A percentile compares a stretch with the other conserved stretches of the same genome.
Conservation (phyloP, 2,113 vertebrate species). For the Anarrhichthys ocellatus region DNA sequence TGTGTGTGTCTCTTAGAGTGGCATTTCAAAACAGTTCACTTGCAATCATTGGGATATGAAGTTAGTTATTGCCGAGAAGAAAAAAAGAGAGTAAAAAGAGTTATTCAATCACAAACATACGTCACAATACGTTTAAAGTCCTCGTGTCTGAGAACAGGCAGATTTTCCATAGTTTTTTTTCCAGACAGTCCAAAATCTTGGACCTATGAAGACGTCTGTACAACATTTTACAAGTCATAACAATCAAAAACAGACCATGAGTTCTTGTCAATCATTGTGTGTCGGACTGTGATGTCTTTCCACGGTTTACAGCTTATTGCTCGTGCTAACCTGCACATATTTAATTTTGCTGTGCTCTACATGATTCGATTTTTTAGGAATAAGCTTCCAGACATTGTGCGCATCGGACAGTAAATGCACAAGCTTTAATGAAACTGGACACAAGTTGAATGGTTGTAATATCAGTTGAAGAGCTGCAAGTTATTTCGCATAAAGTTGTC, state of each 20-base stretch:
- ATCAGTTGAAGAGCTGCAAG: not conserved
- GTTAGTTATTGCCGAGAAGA: not conserved
- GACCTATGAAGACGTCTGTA: not conserved
- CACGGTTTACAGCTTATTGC: not conserved
- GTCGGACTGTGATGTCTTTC: not conserved
- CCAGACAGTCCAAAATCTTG: no score
- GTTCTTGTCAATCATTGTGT: not conserved
- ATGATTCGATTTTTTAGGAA: constrained; percentile 5
- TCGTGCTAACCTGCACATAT: not conserved
- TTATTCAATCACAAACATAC: not conserved
- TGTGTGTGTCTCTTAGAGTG: not conserved
- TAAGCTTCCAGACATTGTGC: not conserved
- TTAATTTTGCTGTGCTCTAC: not conserved
- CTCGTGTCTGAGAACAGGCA: not conserved
- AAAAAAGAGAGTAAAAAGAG: not conserved
- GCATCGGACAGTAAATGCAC: not conserved
- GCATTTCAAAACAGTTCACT: not conserved
- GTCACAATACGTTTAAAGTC: no score
- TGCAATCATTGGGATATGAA: not conserved
- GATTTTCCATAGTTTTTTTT: no score
- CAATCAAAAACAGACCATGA: not conserved
- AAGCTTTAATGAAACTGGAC: constrained; percentile 10
- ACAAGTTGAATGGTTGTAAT: not conserved
- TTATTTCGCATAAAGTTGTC: not conserved
- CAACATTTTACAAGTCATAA: not conserved